Evolutionary conservation across 37 sponge, comb jelly and placozoan genomes (phyloP).

Genomic region (Aphrocallistes beatrix): DNA sequence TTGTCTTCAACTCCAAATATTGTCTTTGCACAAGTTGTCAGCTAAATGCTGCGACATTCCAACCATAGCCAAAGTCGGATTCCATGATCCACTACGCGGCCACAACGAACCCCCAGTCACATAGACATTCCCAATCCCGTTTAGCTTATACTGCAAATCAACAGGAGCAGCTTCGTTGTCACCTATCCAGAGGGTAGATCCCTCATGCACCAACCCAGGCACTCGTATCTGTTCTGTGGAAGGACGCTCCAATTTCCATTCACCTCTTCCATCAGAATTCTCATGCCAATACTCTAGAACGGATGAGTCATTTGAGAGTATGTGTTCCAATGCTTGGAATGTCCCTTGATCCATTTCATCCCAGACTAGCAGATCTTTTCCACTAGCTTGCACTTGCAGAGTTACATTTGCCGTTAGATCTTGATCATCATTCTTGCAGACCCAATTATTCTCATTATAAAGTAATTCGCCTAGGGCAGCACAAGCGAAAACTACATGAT

Average conservation of each 20-base stretch:
- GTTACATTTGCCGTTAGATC: slow-evolving; percentile 28
- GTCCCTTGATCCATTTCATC: slow-evolving; percentile 27
- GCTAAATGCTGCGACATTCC: not conserved
- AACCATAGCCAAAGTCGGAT: slow-evolving; percentile 28
- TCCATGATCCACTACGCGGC: slow-evolving; percentile 41
- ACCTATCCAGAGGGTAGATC: slow-evolving; percentile 49
- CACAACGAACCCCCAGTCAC: slow-evolving; percentile 38
- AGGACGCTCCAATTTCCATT: not conserved
- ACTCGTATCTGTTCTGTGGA: slow-evolving; percentile 13
- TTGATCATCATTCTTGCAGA: slow-evolving; percentile 1
- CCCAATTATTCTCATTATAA: slow-evolving; percentile 36
- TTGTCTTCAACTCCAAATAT: no score
- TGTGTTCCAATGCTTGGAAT: slow-evolving; percentile 13
- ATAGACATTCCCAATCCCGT: slow-evolving; percentile 39
- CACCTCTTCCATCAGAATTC: not conserved
- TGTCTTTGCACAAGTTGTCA: no score
- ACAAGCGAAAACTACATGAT: slow-evolving; percentile 24
- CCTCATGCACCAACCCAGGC: slow-evolving; percentile 31
- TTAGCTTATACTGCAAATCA: slow-evolving; percentile 23
- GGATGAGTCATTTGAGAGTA: not conserved
- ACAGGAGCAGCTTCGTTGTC: slow-evolving; percentile 25
- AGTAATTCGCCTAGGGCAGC: slow-evolving; percentile 31
- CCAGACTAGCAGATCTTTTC: slow-evolving; percentile 26
- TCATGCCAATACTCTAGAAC: slow-evolving; percentile 23
- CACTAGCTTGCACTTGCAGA: slow-evolving; percentile 28